Evolutionary conservation across 1,140 invertebrate genomes (phyloP), one percentile per base, ranked within the genome.

Genomic region (Dermatophagoides farinae): DNA sequence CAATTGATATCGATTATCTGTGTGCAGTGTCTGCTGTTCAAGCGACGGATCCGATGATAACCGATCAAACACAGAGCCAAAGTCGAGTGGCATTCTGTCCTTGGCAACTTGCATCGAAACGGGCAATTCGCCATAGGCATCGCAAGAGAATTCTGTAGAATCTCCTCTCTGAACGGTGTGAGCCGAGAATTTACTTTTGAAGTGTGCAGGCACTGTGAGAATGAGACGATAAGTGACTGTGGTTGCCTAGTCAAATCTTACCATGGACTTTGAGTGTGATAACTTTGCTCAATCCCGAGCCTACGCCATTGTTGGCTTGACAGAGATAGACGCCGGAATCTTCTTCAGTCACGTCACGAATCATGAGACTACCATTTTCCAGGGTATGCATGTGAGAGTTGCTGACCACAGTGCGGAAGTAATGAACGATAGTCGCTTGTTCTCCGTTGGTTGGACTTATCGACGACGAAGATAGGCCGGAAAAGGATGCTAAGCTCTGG

Each of bases 101-200:
- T 65, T 74, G 25, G 70, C 71, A 88, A 88, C 92, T 57, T 79
- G 78, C 55, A 92, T 83, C 68, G 85, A 85, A 41, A 93, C 77
- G 0, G 88, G 88, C 63, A 82, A 82, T 70, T 95, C 88, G 6
- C 89, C 88, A 38, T 84, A 79, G 0, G 87, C 86, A 53, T 86
- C 83, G 22, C 67, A 68, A 23, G 53, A 53, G 31, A 68, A 61
- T 1, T 63, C 53, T 1, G 66, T 49, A 38, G 61, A 61, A 23
- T 68, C 61, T 9, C 64, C 62, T 14, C 64, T 52, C 14, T 63
- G 57, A 20, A 68, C 62, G 6, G 60, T 63, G 46, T 91, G 88
- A 70, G 95, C 88, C 67, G 86, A 86, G 20, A 91, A 91, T 73
- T 93, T 88, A 66, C 90, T 77, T 70, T 92, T 90, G 89, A 91